Conservation (phyloP, 2,888 invertebrate species). For the Timandra comae region DNA sequence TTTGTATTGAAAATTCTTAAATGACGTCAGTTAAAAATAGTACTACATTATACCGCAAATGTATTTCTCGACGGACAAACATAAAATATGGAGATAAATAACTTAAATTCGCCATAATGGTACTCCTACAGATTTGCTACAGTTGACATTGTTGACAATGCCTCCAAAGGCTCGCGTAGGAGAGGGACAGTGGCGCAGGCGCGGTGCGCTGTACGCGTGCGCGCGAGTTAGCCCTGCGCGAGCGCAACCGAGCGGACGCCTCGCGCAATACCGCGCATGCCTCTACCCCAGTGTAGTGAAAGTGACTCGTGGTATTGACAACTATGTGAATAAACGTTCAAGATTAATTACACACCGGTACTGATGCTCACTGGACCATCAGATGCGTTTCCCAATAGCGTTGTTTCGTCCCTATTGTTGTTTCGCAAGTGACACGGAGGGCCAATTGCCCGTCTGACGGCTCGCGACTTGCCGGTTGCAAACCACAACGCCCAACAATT, state of each 20-base stretch:
- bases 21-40: no score
- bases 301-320: conserved; percentile 40
- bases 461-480: conserved; percentile 20
- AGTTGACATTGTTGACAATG: conserved; percentile 39
- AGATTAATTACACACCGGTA: conserved; percentile 9
- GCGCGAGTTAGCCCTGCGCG: conserved; percentile 64
- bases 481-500: conserved; percentile 7
- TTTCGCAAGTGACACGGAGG: conserved; percentile 13
- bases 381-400: conserved; percentile 14
- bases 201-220: conserved; percentile 13
- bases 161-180: conserved; percentile 45
- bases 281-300: conserved; percentile 51
- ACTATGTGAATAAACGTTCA: conserved; percentile 23
- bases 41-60: no score
- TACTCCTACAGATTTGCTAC: conserved; percentile 56
- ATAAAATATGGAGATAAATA: not conserved
- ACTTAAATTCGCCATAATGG: conserved; percentile 50
- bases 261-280: conserved; percentile 23
- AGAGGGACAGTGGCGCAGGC: conserved; percentile 36
- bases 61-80: conserved; percentile 1
- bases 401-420: conserved; percentile 25
- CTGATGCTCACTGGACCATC: conserved; percentile 11
- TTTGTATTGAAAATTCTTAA: no score
- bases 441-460: conserved; percentile 6
- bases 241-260: conserved; percentile 57